Evolutionary conservation across 2,113 vertebrate genomes (phyloP), one percentile per base, ranked within the genome.

Genomic region (Nicator chloris): DNA sequence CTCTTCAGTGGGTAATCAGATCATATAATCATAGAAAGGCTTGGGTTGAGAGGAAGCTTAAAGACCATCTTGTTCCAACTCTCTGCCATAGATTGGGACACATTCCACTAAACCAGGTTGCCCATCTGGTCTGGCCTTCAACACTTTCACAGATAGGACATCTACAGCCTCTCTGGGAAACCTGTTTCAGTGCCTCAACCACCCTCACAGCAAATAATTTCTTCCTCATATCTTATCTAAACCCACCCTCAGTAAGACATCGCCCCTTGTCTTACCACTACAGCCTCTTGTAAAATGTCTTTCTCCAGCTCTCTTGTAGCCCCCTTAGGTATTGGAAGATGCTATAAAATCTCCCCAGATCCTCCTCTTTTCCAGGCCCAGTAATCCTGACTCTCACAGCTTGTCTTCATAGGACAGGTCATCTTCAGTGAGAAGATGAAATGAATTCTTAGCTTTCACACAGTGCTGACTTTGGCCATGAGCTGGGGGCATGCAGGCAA

Each of bases 1-100:
- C 20, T 85, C 9, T 92, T 80, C 17, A 56, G 4, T 0, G 0
- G 44, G 28, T 7, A 54, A 53, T 18, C 0, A 0, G 12, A 31
- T 40, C 7, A 53, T 1, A 39, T 26, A 60, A 27, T 47, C 51
- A n/a, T 2, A 60, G 30, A 53, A 60, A 20, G 7, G 8, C 13
- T 35, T 54, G 40, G 18, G 15, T 60, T 79, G 45, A 21, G 53
- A 60, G 8, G 14, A 17, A 35, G n/a, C 14, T 4, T 47, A 40
- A 59, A 35, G 18, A 13, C 8, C 21, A 35, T 13, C 21, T 14
- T 14, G 1, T 28, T 73, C 18, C 45, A 60, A 4, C 21, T n/a
- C 47, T n/a, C 40, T 60, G 59, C 8, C 30, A 33, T 12, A 4
- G 30, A 8, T 0, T 31, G 26, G 13, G 30, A 60, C 51, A 53